Evolutionary conservation across 30 jellyfish, hydroid and myxozoan species (phyloP).

Genomic region (Calvadosia cruxmelitensis): DNA sequence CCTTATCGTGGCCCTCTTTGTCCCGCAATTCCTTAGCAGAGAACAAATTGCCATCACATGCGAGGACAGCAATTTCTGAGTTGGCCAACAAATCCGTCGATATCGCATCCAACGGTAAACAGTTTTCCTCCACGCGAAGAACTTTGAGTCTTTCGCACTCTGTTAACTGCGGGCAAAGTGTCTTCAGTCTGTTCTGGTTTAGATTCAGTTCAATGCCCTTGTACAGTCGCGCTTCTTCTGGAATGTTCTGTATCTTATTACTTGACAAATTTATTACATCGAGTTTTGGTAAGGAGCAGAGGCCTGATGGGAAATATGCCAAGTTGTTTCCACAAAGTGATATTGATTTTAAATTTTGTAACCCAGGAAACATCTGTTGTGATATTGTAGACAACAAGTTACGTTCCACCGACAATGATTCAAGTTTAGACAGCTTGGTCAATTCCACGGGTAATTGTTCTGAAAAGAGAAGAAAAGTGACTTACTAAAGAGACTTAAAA

Average conservation of each 20-base stretch:
- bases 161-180: constrained; percentile 26
- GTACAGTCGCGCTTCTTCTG: constrained; percentile 28
- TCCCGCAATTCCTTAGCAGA: constrained; percentile 71
- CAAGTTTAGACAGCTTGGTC: constrained; percentile 60
- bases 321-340: constrained; percentile 42
- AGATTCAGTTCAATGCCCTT: constrained; percentile 80
- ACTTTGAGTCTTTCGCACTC: constrained; percentile 79
- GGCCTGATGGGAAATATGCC: constrained; percentile 37
- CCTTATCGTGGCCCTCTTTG: constrained; percentile 83
- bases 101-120: constrained; percentile 60
- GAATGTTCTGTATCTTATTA: constrained; percentile 37
- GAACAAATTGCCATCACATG: constrained; percentile 76
- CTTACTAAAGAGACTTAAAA: no score
- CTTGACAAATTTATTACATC: constrained; percentile 76
- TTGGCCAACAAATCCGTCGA: constrained; percentile 42
- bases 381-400: constrained; percentile 36
- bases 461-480: constrained; percentile 14
- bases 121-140: constrained; percentile 71
- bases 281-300: constrained; percentile 60
- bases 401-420: constrained; percentile 37
- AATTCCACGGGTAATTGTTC: constrained; percentile 35
- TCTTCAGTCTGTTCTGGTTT: constrained; percentile 49
- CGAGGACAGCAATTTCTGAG: constrained; percentile 60
- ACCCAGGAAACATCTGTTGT: constrained; percentile 14
- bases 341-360: constrained; percentile 62